These are phyloP conservation scores for Drosophila biarmipes DNA, from an alignment of 1,140 invertebrate species.

Conservation along the genomic window DNA sequence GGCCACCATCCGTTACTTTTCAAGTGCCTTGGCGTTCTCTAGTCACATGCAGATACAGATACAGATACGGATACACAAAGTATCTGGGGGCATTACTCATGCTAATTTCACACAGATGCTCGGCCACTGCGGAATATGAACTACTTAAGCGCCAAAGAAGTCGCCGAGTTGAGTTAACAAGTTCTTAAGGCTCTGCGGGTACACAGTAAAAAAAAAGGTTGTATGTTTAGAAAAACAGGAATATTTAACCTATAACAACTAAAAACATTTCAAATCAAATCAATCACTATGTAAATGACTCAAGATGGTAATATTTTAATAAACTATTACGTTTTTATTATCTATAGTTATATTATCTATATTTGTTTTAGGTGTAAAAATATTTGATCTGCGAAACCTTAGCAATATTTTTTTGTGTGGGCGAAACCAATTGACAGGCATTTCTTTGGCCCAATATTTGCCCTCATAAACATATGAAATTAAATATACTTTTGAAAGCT, in stretches of 20 bases:
- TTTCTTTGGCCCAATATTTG: conserved; percentile 6
- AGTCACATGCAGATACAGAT: conserved; percentile 47
- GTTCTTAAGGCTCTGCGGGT: conserved; percentile 30
- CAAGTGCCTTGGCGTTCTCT: conserved; percentile 41
- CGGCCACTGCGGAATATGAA: conserved; percentile 63
- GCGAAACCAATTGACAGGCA: conserved; percentile 25
- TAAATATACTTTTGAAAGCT: conserved; percentile 29
- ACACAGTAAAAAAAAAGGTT: conserved; percentile 15
- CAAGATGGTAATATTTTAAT: too few relatives aligned
- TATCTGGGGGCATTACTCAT: conserved; percentile 74
- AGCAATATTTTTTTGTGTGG: conserved; percentile 11
- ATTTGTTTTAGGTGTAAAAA: neutral
- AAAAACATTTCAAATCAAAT: too few relatives aligned
- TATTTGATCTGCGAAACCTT: conserved; percentile 3
- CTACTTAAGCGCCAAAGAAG: conserved; percentile 68
- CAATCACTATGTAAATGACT: too few relatives aligned
- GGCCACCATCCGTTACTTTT: conserved; percentile 58
- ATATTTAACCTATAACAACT: too few relatives aligned
- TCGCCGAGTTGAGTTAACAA: conserved; percentile 38
- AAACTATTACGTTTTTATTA: too few relatives aligned
- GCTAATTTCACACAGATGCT: conserved; percentile 67
- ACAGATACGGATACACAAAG: conserved; percentile 22
- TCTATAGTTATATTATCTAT: neutral
- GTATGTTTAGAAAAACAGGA: too few relatives aligned
- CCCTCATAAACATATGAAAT: conserved; percentile 29